Percentiles rank a stretch among this genome's conserved stretches.
phyloP scores from a whole-genome alignment of 2,888 invertebrate species.

The Stictocephala bisonia region DNA sequence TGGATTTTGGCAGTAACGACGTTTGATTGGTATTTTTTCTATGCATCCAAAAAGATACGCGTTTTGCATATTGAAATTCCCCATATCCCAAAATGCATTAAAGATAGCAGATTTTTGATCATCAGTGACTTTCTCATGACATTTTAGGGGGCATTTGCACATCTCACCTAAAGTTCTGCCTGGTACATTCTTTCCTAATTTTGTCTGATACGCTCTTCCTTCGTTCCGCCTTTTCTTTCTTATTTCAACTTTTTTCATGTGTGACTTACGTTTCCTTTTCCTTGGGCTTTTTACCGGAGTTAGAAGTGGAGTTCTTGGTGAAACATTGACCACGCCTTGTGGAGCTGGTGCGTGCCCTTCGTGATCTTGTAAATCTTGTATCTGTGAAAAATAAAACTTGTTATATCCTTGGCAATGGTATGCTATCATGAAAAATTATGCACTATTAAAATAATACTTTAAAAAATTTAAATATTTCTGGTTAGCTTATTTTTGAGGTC shows the following conservation, averaged over 20 bases:
- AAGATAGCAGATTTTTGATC: neutral
- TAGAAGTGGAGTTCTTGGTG: conserved; percentile 1
- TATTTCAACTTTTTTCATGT: neutral
- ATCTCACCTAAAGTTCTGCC: conserved; percentile 17
- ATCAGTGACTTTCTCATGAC: conserved; percentile 9
- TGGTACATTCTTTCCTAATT: neutral
- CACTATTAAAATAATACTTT: neutral
- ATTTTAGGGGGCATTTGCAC: conserved; percentile 24
- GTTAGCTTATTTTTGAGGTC: neutral
- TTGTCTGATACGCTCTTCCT: neutral
- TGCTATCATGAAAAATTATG: neutral
- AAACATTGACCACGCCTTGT: conserved; percentile 2
- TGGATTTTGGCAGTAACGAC: conserved; percentile 21
- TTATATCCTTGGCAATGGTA: neutral
- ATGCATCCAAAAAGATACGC: neutral
- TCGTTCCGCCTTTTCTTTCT: conserved; percentile 20
- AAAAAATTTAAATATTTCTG: neutral
- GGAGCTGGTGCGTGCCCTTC: conserved; percentile 4
- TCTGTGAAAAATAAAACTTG: neutral
- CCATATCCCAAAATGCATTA: conserved; percentile 26
- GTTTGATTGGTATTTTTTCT: conserved; percentile 23
- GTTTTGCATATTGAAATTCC: conserved; percentile 15
- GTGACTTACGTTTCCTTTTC: neutral
- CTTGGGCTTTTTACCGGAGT: neutral
- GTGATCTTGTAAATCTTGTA: neutral